These are phyloP conservation scores for Ahaetulla prasina DNA, from an alignment of 2,113 vertebrate genomes.

Conservation along the genomic window DNA sequence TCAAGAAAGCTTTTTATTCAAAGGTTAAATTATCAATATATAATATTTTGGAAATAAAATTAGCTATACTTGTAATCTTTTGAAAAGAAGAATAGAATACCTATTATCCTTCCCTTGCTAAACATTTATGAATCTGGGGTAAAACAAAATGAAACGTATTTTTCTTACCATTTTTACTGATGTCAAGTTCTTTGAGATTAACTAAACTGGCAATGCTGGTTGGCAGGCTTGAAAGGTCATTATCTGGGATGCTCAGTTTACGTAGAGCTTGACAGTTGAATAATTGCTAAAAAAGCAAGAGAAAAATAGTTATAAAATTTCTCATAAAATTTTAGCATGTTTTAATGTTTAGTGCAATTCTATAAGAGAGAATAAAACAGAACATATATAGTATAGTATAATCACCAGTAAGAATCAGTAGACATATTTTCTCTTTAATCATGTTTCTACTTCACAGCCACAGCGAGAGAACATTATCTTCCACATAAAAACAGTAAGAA, in stretches of 20 bases:
- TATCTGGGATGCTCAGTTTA: constrained; percentile 97
- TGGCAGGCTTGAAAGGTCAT: constrained; percentile 94
- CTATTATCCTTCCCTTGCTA: neutral
- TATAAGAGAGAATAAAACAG: neutral
- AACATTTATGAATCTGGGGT: neutral
- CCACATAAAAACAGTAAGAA: neutral
- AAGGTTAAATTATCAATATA: neutral
- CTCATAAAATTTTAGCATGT: neutral
- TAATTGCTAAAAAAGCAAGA: constrained; percentile 84
- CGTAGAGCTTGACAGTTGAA: constrained; percentile 97
- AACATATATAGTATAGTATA: neutral
- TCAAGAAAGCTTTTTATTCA: neutral
- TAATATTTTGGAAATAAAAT: neutral
- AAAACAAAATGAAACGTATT: neutral
- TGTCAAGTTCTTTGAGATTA: constrained; percentile 97
- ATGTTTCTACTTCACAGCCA: neutral
- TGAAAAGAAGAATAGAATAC: neutral
- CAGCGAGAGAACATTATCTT: neutral
- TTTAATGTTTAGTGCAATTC: neutral
- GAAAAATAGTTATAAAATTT: constrained; percentile 27
- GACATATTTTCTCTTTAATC: rapidly evolving
- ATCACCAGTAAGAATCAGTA: neutral
- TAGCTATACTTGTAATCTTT: neutral
- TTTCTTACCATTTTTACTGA: constrained; percentile 98
- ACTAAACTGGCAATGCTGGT: constrained; percentile 94